Evolutionary conservation across 2,888 invertebrate species (phyloP).

Genomic region (Anticlea derivata): DNA sequence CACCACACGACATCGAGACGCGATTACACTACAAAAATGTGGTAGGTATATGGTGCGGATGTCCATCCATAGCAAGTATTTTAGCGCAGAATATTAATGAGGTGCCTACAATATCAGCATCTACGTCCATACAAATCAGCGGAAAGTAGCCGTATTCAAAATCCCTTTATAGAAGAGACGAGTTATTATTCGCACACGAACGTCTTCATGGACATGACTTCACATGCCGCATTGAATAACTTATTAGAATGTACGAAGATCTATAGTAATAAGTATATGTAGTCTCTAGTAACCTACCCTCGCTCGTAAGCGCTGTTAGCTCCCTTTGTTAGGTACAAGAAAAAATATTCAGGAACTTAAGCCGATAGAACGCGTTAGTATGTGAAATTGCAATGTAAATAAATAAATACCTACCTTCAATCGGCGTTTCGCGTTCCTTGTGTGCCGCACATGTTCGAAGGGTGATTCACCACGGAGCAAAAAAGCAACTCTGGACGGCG

Average conservation of each 20-base stretch:
- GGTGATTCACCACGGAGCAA: constrained; percentile 75
- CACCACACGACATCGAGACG: too few species aligned
- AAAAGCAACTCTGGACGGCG: constrained; percentile 66
- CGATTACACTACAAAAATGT: too few species aligned
- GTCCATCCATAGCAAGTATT: constrained; percentile 47
- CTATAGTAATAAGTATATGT: too few species aligned
- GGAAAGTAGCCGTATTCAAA: constrained; percentile 31
- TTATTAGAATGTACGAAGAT: too few species aligned
- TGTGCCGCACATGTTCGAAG: constrained; percentile 66
- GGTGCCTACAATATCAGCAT: constrained; percentile 39
- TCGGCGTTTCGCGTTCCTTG: constrained; percentile 54
- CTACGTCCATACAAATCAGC: constrained; percentile 43
- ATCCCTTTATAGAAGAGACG: constrained; percentile 18
- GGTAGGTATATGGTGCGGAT: constrained; percentile 24
- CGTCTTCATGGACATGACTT: constrained; percentile 10
- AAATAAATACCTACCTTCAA: constrained; percentile 36
- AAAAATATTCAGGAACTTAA: background rate
- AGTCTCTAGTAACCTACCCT: too few species aligned
- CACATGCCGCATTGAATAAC: constrained; percentile 1
- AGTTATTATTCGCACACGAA: constrained; percentile 14
- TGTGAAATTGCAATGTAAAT: constrained; percentile 33
- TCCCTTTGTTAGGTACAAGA: too few species aligned
- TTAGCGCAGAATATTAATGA: constrained; percentile 69
- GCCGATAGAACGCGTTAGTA: constrained; percentile 19
- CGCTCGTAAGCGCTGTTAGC: too few species aligned